These are phyloP conservation scores for Synaphobranchus kaupii DNA, from an alignment of 2,797 vertebrate genomes.

Conservation along the genomic window DNA sequence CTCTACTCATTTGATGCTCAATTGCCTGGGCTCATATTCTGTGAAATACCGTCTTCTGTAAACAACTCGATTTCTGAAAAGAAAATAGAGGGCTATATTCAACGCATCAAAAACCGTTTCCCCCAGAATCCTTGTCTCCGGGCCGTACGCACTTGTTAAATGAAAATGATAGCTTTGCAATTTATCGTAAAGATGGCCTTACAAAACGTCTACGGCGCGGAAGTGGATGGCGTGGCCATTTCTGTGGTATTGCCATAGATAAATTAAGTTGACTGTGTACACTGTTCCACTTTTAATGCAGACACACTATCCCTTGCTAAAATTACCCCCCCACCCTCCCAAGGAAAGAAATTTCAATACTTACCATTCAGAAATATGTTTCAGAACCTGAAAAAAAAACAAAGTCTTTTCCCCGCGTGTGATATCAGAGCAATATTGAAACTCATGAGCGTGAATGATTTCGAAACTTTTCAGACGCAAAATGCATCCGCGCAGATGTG, in stretches of 20 bases:
- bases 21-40: conserved; percentile 66
- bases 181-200: conserved; percentile 67
- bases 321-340: conserved; percentile 42
- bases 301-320: conserved; percentile 44
- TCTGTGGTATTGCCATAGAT: conserved; percentile 61
- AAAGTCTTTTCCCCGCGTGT: neutral
- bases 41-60: conserved; percentile 36
- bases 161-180: conserved; percentile 70
- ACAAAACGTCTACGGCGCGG: conserved; percentile 59
- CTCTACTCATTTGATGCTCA: conserved; percentile 73
- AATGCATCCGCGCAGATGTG: neutral
- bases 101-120: conserved; percentile 70
- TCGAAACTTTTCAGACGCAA: conserved; percentile 4
- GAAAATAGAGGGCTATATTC: conserved; percentile 75
- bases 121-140: conserved; percentile 58
- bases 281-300: conserved; percentile 36
- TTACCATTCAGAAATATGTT: conserved; percentile 46
- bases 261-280: conserved; percentile 55
- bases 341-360: conserved; percentile 40
- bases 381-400: neutral
- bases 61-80: conserved; percentile 31
- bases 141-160: conserved; percentile 58
- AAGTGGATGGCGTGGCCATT: conserved; percentile 64
- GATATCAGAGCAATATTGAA: conserved; percentile 6
- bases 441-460: neutral